Evolutionary conservation across 2,888 invertebrate genomes (phyloP).

Genomic region (Cylloceria caligata): DNA sequence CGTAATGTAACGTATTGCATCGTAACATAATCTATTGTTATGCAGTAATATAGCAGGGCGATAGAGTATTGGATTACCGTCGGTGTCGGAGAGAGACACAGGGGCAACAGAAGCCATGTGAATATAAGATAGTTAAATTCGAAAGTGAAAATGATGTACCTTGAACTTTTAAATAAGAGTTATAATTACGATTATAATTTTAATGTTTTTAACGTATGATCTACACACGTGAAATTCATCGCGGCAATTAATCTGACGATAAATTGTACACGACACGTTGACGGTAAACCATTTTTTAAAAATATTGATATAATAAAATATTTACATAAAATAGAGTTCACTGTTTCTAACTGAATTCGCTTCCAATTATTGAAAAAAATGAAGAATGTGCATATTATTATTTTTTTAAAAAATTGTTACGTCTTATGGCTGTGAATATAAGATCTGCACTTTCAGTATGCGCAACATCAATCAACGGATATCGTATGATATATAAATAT

Average conservation of each 20-base stretch:
- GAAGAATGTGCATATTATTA: conserved; percentile 21
- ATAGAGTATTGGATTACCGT: conserved; percentile 29
- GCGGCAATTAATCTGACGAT: background rate
- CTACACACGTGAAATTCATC: background rate
- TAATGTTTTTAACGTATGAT: no score
- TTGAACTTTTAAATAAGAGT: no score
- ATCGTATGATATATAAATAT: background rate
- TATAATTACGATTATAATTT: background rate
- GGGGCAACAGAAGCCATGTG: conserved; percentile 4
- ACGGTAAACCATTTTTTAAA: conserved; percentile 33
- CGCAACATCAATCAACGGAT: background rate
- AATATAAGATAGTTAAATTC: conserved; percentile 24
- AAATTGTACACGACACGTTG: background rate
- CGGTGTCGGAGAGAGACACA: background rate
- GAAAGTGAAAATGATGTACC: no score
- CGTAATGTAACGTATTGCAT: conserved; percentile 66
- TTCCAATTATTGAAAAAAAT: conserved; percentile 1
- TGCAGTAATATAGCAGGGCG: conserved; percentile 21
- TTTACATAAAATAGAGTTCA: conserved; percentile 7
- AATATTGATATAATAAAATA: background rate
- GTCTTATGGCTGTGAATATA: conserved; percentile 29
- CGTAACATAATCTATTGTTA: conserved; percentile 57
- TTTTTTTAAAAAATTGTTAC: background rate
- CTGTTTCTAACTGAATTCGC: background rate
- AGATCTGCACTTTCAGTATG: conserved; percentile 4